Base-by-base conservation (phyloP, 2,113 vertebrate species). In the Isurus oxyrinchus region DNA sequence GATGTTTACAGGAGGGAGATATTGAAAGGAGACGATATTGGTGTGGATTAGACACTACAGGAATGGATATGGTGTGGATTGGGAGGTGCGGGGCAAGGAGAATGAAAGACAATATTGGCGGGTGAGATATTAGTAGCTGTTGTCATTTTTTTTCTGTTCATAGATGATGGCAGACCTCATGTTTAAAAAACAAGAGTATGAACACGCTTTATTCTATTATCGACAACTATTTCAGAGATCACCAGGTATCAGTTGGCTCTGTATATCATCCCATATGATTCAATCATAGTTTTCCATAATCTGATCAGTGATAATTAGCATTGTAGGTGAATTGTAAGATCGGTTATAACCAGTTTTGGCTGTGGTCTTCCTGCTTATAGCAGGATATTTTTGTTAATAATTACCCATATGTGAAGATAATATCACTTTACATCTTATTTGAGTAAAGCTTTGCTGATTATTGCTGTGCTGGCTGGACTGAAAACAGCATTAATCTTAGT, bases 151-250 rank as follows among this genome's bases (percentile, higher is more conserved):
- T 21, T 94, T 63, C 91, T 94, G 35, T 94, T 96, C 31, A 94
- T 84, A 98, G 97, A 91, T 98, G 96, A 97, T 98, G 97, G 98
- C 97, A 0, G 97, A 98, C 69, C 79, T 98, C 96, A 96, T 97
- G 96, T 98, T 98, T 59, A 97, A 96, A 96, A 98, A 98, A 96
- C 97, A 98, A 76, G 97, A 98, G 16, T 97, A 97, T 0, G 97
- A 98, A 49, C 96, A 97, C n/a, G 97, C 97, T 66, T 96, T 98
- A 95, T 96, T 72, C n/a, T 72, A 97, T 61, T 98, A 97, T 79
- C 96, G 95, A 35, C 97, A 97, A n/a, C 93, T 97, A 96, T 96
- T 98, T 81, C 63, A 97, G 96, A 97, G 97, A 96, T 96, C 49
- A 0, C 97, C 98, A 97, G 97, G 97, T 98, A 96, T 6, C 95